Percentiles rank a stretch among this genome's conserved stretches.
phyloP scores from a whole-genome alignment of 2,797 vertebrate genomes.

The Mus spretus region DNA sequence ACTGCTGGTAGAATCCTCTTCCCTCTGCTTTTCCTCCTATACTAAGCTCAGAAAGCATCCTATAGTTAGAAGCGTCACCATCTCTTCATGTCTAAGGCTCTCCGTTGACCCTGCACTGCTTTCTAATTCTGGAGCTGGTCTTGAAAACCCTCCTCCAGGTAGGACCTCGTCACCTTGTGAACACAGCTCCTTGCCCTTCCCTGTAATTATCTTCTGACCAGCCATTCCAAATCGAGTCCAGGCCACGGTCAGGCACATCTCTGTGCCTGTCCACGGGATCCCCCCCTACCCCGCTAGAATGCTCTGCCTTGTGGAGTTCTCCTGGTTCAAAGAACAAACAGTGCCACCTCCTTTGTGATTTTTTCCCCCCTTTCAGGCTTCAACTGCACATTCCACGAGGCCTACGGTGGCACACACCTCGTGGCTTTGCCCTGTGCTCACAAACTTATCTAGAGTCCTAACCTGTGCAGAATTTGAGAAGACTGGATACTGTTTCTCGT shows the following conservation, averaged over 20 bases:
- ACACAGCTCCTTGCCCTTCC: not conserved
- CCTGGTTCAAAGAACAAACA: slow-evolving; percentile 15
- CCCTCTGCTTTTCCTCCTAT: not conserved
- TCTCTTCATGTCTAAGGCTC: not conserved
- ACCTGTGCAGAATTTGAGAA: not conserved
- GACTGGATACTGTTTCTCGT: not conserved
- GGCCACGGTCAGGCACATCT: accelerated
- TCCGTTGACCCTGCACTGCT: not conserved
- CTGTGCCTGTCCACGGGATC: not conserved
- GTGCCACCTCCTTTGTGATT: not conserved
- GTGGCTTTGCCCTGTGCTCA: not conserved
- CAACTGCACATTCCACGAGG: accelerated
- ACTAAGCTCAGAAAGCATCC: not conserved
- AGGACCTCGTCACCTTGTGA: not conserved
- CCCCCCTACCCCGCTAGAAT: not conserved
- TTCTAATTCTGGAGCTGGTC: not conserved
- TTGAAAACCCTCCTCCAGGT: not conserved
- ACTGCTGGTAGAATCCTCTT: too few species aligned
- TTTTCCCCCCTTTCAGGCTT: not conserved
- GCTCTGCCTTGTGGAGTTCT: not conserved
- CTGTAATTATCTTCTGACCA: not conserved
- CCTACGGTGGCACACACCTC: not conserved
- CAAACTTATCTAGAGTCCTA: accelerated
- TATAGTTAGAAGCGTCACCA: not conserved
- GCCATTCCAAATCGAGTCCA: not conserved